Percentiles rank a stretch among this genome's conserved stretches.
Evolutionary conservation across 1,140 invertebrate genomes (phyloP).

Genomic region (Nylanderia fulva): DNA sequence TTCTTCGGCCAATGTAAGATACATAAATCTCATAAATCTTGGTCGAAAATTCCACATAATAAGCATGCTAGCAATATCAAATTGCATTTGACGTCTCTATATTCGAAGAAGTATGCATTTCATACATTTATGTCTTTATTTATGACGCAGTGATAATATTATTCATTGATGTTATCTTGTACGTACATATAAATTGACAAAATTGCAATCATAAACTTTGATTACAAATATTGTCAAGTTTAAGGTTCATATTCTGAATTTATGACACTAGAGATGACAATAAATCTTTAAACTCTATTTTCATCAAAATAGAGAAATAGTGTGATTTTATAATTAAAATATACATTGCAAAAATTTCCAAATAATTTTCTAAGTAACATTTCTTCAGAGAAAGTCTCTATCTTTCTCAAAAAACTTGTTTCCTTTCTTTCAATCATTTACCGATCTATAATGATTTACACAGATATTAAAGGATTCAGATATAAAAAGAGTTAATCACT

Average conservation of each 20-base stretch:
- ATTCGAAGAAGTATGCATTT: neutral
- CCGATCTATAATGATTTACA: neutral
- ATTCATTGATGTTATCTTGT: neutral
- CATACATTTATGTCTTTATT: neutral
- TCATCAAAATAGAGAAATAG: no score
- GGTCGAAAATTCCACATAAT: neutral
- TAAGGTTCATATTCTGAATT: neutral
- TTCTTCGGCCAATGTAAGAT: neutral
- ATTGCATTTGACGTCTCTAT: neutral
- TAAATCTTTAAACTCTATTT: neutral
- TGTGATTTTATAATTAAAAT: no score
- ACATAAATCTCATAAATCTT: neutral
- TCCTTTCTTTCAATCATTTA: neutral
- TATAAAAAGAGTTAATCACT: no score
- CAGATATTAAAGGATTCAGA: neutral
- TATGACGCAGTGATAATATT: neutral
- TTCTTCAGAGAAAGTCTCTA: neutral
- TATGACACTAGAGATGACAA: neutral
- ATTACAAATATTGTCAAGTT: neutral
- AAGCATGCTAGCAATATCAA: neutral
- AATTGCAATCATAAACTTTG: neutral
- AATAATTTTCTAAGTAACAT: no score
- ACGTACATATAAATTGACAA: neutral
- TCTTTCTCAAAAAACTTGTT: no score
- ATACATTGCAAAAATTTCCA: no score